phyloP scores from a whole-genome alignment of 2,113 vertebrate species.

The Pluvianellus socialis region DNA sequence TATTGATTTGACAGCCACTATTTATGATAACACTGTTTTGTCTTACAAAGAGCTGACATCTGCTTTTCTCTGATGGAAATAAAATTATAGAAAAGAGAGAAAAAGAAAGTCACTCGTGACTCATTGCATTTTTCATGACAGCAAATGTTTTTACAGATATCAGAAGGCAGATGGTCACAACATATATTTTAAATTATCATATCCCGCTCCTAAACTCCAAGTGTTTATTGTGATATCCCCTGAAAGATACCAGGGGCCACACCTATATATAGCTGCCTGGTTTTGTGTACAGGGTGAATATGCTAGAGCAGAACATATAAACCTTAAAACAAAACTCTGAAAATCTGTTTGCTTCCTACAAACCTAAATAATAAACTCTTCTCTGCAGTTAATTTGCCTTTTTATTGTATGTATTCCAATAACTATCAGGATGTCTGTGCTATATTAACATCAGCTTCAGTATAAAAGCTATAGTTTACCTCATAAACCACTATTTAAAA shows the following conservation, averaged over 20 bases:
- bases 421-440: background rate
- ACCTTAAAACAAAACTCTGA: background rate
- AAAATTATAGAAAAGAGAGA: conserved; percentile 42
- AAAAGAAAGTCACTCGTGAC: conserved; percentile 21
- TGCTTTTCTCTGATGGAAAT: conserved; percentile 56
- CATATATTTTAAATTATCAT: background rate
- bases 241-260: background rate
- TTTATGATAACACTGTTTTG: conserved; percentile 35
- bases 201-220: background rate
- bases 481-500: background rate
- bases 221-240: background rate
- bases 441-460: background rate
- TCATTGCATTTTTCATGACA: conserved; percentile 63
- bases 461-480: background rate
- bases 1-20: conserved; percentile 50
- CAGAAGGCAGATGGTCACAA: background rate
- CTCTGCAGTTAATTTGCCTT: background rate
- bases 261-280: background rate
- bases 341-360: background rate
- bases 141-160: conserved; percentile 10
- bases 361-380: background rate
- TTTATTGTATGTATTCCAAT: background rate
- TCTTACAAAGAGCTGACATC: background rate
- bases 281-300: background rate
- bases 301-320: background rate